phyloP scores from a whole-genome alignment of 2,797 vertebrate genomes.

The Orientallactaga sibirica region DNA sequence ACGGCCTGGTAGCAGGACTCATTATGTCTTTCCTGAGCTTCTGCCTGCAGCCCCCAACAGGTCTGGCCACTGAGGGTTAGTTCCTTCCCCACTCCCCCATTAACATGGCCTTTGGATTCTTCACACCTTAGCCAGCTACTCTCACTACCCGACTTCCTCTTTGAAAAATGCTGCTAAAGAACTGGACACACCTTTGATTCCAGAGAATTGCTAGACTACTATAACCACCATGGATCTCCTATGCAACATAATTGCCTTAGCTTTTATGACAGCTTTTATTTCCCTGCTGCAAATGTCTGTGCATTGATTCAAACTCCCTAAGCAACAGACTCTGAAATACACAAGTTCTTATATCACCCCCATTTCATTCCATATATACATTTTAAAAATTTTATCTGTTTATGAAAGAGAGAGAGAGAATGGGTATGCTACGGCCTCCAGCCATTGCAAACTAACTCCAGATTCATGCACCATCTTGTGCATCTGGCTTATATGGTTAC shows the following conservation, averaged over 20 bases:
- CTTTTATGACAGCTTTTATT: not conserved
- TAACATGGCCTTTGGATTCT: not conserved
- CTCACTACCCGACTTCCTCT: not conserved
- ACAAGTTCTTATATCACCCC: not conserved
- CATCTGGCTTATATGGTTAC: too few species aligned
- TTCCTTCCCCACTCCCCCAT: not conserved
- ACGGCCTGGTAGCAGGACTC: not conserved
- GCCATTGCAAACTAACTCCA: too few species aligned
- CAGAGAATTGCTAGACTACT: not conserved
- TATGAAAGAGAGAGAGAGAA: too few species aligned
- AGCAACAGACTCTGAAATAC: not conserved
- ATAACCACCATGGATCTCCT: not conserved
- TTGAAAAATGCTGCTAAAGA: not conserved
- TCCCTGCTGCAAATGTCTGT: not conserved
- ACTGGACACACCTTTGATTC: not conserved
- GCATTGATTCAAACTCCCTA: not conserved
- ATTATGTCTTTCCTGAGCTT: not conserved
- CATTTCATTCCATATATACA: not conserved
- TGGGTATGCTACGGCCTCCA: too few species aligned
- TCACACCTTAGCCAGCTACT: not conserved
- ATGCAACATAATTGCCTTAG: not conserved
- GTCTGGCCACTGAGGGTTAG: not conserved
- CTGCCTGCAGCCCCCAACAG: slow-evolving; percentile 13
- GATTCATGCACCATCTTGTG: too few species aligned
- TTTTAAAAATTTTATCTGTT: too few species aligned